A percentile compares a stretch with the other conserved stretches of the same genome.
Evolutionary conservation across 2,113 vertebrate genomes (phyloP).

Genomic region (Panthera leo): DNA sequence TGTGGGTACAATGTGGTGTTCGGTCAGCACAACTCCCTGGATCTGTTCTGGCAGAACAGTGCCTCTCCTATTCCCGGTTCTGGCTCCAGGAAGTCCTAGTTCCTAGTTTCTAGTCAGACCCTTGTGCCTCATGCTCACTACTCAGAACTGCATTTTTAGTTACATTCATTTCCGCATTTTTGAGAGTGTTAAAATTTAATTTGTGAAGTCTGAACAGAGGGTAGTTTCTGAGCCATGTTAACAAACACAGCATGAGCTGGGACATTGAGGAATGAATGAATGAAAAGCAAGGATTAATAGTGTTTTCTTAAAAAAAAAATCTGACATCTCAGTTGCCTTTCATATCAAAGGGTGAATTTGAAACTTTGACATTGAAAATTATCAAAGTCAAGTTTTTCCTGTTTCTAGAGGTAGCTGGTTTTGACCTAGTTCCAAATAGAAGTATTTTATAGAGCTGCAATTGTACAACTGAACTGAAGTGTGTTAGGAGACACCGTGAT

Average conservation of each 20-base stretch:
- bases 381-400: background rate
- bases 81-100: background rate
- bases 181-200: background rate
- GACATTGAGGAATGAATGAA: background rate
- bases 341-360: background rate
- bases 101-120: background rate
- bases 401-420: background rate
- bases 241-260: background rate
- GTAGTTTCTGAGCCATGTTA: background rate
- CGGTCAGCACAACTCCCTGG: background rate
- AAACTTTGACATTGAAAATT: conserved; percentile 10
- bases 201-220: background rate
- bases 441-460: background rate
- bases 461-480: background rate
- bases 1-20: background rate
- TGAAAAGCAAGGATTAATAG: background rate
- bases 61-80: background rate
- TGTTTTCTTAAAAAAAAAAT: background rate
- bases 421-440: conserved; percentile 14
- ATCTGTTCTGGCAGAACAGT: too few species aligned
- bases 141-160: background rate
- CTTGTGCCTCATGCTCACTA: background rate
- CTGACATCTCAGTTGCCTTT: background rate
- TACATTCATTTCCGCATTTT: background rate
- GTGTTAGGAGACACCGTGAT: background rate